Percentiles rank a stretch among this genome's conserved stretches.
phyloP scores from a whole-genome alignment of 2,888 invertebrate genomes.

The Gerosis bhagava region DNA sequence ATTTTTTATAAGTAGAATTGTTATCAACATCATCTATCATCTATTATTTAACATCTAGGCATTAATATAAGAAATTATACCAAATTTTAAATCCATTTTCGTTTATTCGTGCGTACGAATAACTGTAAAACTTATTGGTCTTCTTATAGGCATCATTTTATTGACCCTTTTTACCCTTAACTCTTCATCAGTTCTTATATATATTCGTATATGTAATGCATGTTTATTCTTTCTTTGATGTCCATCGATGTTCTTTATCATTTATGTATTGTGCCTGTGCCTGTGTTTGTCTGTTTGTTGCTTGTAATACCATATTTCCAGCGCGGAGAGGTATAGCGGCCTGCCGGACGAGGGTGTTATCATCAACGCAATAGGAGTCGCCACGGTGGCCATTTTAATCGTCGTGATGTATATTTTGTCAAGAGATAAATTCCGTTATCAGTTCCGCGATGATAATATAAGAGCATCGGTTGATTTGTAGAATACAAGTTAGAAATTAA shows the following conservation, averaged over 20 bases:
- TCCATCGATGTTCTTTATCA: too few relatives aligned
- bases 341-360: slow-evolving; percentile 85
- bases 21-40: too few relatives aligned
- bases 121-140: too few relatives aligned
- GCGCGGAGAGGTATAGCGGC: slow-evolving; percentile 78
- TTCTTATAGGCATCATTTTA: too few relatives aligned
- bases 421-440: slow-evolving; percentile 80
- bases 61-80: too few relatives aligned
- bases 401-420: slow-evolving; percentile 85
- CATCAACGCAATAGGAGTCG: slow-evolving; percentile 86
- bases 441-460: slow-evolving; percentile 69
- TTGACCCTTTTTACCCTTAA: too few relatives aligned
- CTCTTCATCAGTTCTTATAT: too few relatives aligned
- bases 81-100: too few relatives aligned
- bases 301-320: slow-evolving; percentile 66
- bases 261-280: slow-evolving; percentile 27
- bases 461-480: slow-evolving; percentile 82
- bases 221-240: slow-evolving; percentile 1
- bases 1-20: too few relatives aligned
- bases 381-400: slow-evolving; percentile 84
- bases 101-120: too few relatives aligned
- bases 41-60: too few relatives aligned
- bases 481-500: slow-evolving; percentile 37
- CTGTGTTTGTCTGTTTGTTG: slow-evolving; percentile 44
- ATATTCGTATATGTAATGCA: too few relatives aligned